Base-by-base conservation (phyloP, 2,113 vertebrate genomes). In the Antidorcas marsupialis region DNA sequence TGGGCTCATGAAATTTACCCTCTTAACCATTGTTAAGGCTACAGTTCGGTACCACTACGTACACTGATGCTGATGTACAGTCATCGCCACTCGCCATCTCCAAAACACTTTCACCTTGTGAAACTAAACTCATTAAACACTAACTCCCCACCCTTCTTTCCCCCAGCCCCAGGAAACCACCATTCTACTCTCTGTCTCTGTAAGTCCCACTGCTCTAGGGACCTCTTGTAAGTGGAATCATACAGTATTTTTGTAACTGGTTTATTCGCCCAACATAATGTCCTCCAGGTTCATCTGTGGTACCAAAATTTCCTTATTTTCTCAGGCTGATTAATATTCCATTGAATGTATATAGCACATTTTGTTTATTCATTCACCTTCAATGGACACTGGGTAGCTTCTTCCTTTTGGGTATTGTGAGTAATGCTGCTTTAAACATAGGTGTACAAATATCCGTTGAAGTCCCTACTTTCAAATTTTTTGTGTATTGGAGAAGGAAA, bases 341-440 rank as follows among this genome's bases (percentile, higher is more conserved):
- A 13, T 39, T 19, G 7, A 5, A 1, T 11, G 30, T 33, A 0
- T 7, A 0, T 30, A 57, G 21, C 53, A 12, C 6, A 11, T 47
- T 71, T 39, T 67, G 30, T n/a, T 83, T 57, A 47, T 47, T n/a
- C 5, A 1, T 27, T 28, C 79, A 4, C 79, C 17, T 0, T 28
- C 78, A 1, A 0, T 16, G 45, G 15, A 7, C 15, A 52, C 30
- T 71, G 78, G 78, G 45, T 23, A 30, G 52, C 55, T 7, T 57
- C 39, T 7, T 11, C 39, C 45, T 60, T 39, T 13, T 27, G 60
- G 12, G 36, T 57, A 5, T 28, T 9, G 23, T 36, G 43, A 59
- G 25, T 52, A 28, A 5, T 27, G 50, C 30, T 36, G 43, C n/a
- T n/a, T 0, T 15, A 59, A 74, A 62, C 7, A 23, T 1, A 8